These are phyloP conservation scores for Micromys minutus DNA, from an alignment of 2,113 vertebrate species.

Conservation along the genomic window DNA sequence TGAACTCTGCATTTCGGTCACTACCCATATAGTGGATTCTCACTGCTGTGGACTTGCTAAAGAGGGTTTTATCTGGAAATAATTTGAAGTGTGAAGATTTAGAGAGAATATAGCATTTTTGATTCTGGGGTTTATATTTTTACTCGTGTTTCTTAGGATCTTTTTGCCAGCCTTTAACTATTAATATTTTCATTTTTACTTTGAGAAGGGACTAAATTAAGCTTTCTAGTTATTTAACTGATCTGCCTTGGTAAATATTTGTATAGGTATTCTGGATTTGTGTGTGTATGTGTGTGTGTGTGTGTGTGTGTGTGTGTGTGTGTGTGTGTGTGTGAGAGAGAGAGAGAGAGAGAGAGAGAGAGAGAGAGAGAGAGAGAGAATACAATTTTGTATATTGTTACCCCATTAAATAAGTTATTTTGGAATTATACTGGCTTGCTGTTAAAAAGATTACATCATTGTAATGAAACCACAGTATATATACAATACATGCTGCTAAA, in stretches of 20 bases:
- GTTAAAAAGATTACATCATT: background rate
- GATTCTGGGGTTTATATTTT: background rate
- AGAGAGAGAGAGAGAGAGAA: fast-evolving
- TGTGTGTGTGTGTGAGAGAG: background rate
- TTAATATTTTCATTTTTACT: conserved; percentile 4
- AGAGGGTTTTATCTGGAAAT: background rate
- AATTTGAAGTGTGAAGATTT: background rate
- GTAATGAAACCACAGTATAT: background rate
- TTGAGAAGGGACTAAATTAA: background rate
- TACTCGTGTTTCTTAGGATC: background rate
- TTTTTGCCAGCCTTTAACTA: background rate
- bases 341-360: background rate
- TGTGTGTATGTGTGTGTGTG: background rate
- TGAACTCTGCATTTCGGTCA: background rate
- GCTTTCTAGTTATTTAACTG: background rate
- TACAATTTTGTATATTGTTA: background rate
- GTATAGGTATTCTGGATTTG: background rate
- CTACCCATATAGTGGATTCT: background rate
- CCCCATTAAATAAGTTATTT: background rate
- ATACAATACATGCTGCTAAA: background rate
- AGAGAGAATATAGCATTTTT: background rate
- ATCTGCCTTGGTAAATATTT: background rate
- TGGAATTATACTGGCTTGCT: background rate
- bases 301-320: background rate
- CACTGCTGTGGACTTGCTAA: background rate